Evolutionary conservation across 2,888 invertebrate species (phyloP).

Genomic region (Andricus curvator): DNA sequence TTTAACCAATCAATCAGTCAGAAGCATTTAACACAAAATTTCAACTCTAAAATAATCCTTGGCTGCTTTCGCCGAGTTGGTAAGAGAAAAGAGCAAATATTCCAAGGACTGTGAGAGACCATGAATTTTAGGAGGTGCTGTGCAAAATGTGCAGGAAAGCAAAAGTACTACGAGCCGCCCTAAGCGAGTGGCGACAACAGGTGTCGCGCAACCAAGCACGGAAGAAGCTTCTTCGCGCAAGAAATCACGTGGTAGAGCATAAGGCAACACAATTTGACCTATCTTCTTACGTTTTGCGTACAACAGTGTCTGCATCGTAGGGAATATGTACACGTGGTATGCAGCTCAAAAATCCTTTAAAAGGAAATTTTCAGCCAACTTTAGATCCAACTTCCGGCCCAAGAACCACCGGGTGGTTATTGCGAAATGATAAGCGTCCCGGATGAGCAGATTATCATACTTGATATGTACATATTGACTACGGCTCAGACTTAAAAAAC

Average conservation of each 20-base stretch:
- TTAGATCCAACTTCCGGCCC: background rate
- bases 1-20: background rate
- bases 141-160: constrained; percentile 63
- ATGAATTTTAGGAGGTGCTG: constrained; percentile 60
- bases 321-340: constrained; percentile 67
- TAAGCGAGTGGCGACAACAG: constrained; percentile 67
- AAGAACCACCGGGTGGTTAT: background rate
- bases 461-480: constrained; percentile 69
- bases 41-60: background rate
- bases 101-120: constrained; percentile 41
- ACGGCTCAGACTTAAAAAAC: constrained; percentile 61
- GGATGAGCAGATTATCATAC: constrained; percentile 55
- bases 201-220: constrained; percentile 59
- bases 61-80: background rate
- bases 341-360: constrained; percentile 46
- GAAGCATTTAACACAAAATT: background rate
- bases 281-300: constrained; percentile 62
- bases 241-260: constrained; percentile 73
- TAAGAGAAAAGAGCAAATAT: constrained; percentile 4
- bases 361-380: background rate
- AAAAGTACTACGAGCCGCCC: constrained; percentile 69
- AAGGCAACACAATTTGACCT: constrained; percentile 64
- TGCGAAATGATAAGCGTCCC: constrained; percentile 21
- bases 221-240: constrained; percentile 71
- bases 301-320: constrained; percentile 69